Evolutionary conservation across 2,888 invertebrate species (phyloP), one percentile per base, ranked within the genome.

Genomic region (Cheilosia urbana): DNA sequence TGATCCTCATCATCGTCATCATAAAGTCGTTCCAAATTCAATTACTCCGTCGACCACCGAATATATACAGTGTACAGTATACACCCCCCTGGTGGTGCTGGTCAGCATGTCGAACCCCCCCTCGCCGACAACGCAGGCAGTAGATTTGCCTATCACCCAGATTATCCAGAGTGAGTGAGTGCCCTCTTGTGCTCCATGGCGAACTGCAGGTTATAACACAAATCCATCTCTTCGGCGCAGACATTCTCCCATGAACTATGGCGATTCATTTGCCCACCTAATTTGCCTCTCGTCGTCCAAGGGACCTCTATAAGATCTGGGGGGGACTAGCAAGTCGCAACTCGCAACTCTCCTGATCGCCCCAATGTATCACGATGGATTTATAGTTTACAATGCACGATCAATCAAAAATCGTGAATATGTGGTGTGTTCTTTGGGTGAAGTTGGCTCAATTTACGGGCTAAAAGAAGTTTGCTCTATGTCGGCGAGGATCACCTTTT

Each of bases 331-430:
- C 30, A 30, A 51, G 79, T 79, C 24, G 55, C 68, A 75, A 69
- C 89, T 79, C 24, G 55, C 68, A 75, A 69, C 89, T 90, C 89
- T 90, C 92, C 92, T 92, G 92, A 92, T 92, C 91, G 92, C 92
- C 92, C 88, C 91, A 91, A 92, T 92, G 92, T 92, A 92, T 92
- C 92, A 92, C 92, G 92, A 92, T 91, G 90, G 91, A 91, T 91
- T 92, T 91, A 91, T 91, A 92, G 92, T 91, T 91, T 92, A 91
- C 91, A 91, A 91, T 92, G 91, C 92, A 92, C 92, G 92, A 92
- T 92, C 92, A 92, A 92, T 92, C 92, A 92, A 92, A 91, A 92
- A 91, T 90, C 91, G 91, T 91, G 91, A 90, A 89, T 88, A 88
- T 87, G 82, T 89, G 84, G 87, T 87, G 85, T 87, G 85, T 87